These are phyloP conservation scores for Nudaria mundana DNA, from an alignment of 2,888 invertebrate genomes.

Conservation along the genomic window DNA sequence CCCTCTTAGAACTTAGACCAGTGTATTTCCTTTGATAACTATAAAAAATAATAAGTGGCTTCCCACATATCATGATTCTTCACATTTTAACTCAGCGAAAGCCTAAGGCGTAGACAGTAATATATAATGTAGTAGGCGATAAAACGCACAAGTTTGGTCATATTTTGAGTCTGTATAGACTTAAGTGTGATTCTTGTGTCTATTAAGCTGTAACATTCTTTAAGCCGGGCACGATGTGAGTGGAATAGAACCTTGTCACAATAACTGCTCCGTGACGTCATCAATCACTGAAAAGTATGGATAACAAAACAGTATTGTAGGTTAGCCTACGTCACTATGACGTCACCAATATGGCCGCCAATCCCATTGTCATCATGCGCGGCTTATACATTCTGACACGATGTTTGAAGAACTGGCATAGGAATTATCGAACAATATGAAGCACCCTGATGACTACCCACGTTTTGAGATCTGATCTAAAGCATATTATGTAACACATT, in stretches of 20 bases:
- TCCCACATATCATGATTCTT: conserved; percentile 45
- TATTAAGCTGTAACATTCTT: conserved; percentile 36
- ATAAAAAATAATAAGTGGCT: conserved; percentile 23
- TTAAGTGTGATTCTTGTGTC: conserved; percentile 51
- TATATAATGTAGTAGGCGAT: conserved; percentile 31
- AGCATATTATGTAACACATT: not conserved
- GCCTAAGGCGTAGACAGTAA: conserved; percentile 50
- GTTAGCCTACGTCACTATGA: no score
- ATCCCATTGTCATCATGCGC: no score
- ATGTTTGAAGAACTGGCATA: conserved; percentile 27
- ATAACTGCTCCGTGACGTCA: no score
- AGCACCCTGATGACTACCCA: conserved; percentile 26
- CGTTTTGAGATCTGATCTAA: no score
- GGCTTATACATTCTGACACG: conserved; percentile 37
- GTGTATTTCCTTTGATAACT: conserved; percentile 17
- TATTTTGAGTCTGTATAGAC: conserved; percentile 47
- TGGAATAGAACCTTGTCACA: no score
- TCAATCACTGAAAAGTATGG: no score
- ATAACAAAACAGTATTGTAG: no score
- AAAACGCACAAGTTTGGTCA: conserved; percentile 46
- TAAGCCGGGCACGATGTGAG: no score
- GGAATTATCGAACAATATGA: conserved; percentile 28
- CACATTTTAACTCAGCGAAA: conserved; percentile 38
- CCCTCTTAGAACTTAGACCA: conserved; percentile 16
- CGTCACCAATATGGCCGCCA: no score